A percentile compares a stretch with the other conserved stretches of the same genome.
These are phyloP conservation scores for Tenualosa ilisha DNA, from an alignment of 2,797 vertebrate species.

Conservation along the genomic window DNA sequence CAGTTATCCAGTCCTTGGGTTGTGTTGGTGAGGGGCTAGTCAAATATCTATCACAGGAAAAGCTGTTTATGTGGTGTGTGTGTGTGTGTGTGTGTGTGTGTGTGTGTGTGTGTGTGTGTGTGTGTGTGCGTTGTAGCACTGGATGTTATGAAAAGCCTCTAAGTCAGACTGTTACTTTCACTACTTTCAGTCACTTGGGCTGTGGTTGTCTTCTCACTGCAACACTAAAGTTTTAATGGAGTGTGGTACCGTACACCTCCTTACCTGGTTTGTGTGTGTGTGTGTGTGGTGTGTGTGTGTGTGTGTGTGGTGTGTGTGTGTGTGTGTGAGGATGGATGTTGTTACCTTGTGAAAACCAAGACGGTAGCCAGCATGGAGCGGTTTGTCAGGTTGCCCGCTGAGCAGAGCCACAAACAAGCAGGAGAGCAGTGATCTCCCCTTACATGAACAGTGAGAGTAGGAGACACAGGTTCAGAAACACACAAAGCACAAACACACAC, in stretches of 20 bases:
- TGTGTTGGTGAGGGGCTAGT: background rate
- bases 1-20: background rate
- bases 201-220: background rate
- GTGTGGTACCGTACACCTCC: conserved; percentile 49
- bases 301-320: conserved; percentile 10
- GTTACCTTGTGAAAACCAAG: conserved; percentile 47
- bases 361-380: conserved; percentile 38
- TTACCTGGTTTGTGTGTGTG: conserved; percentile 34
- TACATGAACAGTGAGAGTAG: background rate
- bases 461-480: background rate
- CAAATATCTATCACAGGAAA: background rate
- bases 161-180: conserved; percentile 16
- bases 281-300: background rate
- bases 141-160: background rate
- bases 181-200: conserved; percentile 30
- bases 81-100: background rate
- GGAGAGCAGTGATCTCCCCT: background rate
- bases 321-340: conserved; percentile 32
- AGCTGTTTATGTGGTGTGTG: background rate
- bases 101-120: conserved; percentile 16
- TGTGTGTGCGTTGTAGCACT: background rate
- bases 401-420: background rate
- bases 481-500: too few relatives aligned
- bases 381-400: conserved; percentile 36
- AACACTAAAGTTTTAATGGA: conserved; percentile 52